phyloP scores from a whole-genome alignment of 1,140 invertebrate species.

The Drosophila elegans region DNA sequence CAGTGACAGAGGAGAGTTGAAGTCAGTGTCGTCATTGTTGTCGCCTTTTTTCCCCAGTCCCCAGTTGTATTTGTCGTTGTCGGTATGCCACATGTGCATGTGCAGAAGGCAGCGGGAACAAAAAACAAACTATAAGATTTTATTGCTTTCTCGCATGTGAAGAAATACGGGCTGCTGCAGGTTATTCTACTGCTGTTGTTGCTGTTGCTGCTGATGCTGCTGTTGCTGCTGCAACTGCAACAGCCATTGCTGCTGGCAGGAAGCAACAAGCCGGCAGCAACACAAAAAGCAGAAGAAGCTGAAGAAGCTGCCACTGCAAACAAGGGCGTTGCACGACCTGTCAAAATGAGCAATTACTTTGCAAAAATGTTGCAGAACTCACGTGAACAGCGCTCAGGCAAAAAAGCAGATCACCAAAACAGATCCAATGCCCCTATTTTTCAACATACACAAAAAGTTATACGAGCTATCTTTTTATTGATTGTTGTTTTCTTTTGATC shows the following conservation, averaged over 20 bases:
- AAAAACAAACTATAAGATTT: constrained; percentile 77
- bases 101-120: constrained; percentile 58
- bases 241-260: constrained; percentile 57
- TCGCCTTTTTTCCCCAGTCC: constrained; percentile 58
- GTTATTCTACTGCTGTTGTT: constrained; percentile 29
- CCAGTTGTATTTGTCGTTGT: constrained; percentile 37
- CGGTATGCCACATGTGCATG: constrained; percentile 74
- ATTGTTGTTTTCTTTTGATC: too few relatives aligned
- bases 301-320: constrained; percentile 56
- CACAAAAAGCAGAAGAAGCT: constrained; percentile 9
- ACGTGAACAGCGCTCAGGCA: constrained; percentile 55
- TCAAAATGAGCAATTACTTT: constrained; percentile 83
- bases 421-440: constrained; percentile 24
- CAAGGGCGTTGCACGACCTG: constrained; percentile 79
- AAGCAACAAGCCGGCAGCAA: constrained; percentile 68
- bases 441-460: constrained; percentile 8
- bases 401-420: constrained; percentile 34
- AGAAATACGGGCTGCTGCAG: constrained; percentile 58
- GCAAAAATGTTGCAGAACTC: constrained; percentile 80
- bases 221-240: constrained; percentile 28
- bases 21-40: constrained; percentile 79
- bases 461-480: background rate
- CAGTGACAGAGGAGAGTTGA: constrained; percentile 69
- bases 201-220: constrained; percentile 21
- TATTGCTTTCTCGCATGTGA: constrained; percentile 78